Percentiles rank a stretch among this genome's conserved stretches.
Conservation (phyloP, 2,797 vertebrate species). For the Galago senegalensis region DNA sequence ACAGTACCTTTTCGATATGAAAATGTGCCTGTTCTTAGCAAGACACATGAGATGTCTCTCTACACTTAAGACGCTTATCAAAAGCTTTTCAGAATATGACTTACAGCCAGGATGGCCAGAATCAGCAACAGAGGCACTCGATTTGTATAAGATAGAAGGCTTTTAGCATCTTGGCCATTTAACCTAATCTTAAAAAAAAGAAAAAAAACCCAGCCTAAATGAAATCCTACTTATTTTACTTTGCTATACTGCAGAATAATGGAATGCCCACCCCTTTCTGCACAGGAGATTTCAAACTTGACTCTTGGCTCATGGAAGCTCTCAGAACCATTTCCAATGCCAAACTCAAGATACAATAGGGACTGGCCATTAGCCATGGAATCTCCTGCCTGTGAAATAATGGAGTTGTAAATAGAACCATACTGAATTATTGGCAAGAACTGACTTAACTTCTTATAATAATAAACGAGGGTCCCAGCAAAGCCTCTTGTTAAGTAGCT, state of each 20-base stretch:
- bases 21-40: constrained; percentile 71
- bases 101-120: constrained; percentile 75
- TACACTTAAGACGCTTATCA: constrained; percentile 72
- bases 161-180: constrained; percentile 74
- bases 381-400: constrained; percentile 77
- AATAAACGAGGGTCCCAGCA: constrained; percentile 85
- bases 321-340: constrained; percentile 77
- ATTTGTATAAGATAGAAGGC: constrained; percentile 72
- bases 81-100: constrained; percentile 73
- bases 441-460: constrained; percentile 84
- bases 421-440: constrained; percentile 86
- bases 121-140: constrained; percentile 47
- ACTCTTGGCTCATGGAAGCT: constrained; percentile 68
- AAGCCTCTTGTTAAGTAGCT: constrained; percentile 87
- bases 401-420: constrained; percentile 69
- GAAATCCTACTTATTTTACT: constrained; percentile 71
- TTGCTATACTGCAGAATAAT: constrained; percentile 19
- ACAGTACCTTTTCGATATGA: constrained; percentile 39
- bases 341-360: constrained; percentile 64
- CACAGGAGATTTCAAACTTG: constrained; percentile 66
- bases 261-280: constrained; percentile 64
- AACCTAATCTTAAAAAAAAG: constrained; percentile 62
- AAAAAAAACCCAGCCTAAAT: constrained; percentile 60
- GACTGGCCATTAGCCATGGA: constrained; percentile 77
- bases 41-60: constrained; percentile 57